Conservation (phyloP, 1,140 invertebrate genomes). For the Colletes latitarsis region DNA sequence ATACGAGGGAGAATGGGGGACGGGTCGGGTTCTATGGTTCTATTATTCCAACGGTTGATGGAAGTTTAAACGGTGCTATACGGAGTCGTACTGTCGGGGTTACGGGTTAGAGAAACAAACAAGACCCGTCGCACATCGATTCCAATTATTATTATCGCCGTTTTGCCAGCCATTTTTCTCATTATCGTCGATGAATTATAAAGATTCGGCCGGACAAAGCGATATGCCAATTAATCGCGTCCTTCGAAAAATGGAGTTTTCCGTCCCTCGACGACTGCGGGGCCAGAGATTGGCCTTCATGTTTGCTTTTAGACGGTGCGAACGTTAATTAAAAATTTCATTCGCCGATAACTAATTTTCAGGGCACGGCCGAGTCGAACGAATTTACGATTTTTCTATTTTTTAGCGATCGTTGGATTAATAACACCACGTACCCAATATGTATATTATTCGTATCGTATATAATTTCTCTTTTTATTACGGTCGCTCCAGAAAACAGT, state of each 20-base stretch:
- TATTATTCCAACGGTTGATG: conserved; percentile 53
- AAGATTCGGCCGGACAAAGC: conserved; percentile 5
- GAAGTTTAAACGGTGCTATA: conserved; percentile 46
- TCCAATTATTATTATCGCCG: conserved; percentile 63
- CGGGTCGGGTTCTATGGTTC: conserved; percentile 28
- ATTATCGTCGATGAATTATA: conserved; percentile 55
- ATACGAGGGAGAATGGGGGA: background rate
- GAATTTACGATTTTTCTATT: no score
- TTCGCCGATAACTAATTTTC: no score
- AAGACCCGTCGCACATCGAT: conserved; percentile 53
- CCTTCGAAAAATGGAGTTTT: conserved; percentile 48
- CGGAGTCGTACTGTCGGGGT: conserved; percentile 35
- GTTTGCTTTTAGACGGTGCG: background rate
- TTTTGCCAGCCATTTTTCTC: conserved; percentile 54
- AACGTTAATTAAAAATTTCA: background rate
- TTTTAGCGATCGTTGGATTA: no score
- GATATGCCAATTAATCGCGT: conserved; percentile 33
- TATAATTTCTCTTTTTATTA: no score
- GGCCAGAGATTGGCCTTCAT: background rate
- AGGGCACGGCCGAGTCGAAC: no score
- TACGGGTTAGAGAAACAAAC: conserved; percentile 64
- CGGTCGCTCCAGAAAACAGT: no score
- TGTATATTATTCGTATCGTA: no score
- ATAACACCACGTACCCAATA: no score
- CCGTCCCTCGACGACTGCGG: conserved; percentile 12